Evolutionary conservation across 2,113 vertebrate species (phyloP).

Genomic region (Reinhardtius hippoglossoides): DNA sequence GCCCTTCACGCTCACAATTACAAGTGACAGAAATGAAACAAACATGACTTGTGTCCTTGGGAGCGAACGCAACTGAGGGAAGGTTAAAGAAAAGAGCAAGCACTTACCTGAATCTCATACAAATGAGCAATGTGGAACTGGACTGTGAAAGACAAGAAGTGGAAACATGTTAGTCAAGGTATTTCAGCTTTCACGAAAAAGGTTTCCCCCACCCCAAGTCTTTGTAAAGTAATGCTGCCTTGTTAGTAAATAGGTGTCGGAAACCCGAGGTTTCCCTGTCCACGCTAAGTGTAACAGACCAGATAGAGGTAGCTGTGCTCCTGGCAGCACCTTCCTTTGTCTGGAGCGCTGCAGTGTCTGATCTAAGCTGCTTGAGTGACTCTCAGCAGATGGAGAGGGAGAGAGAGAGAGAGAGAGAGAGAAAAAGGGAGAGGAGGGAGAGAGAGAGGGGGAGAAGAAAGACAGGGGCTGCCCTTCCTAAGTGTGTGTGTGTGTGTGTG

Average conservation of each 20-base stretch:
- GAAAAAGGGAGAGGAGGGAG: slow-evolving; percentile 1
- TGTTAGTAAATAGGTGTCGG: slow-evolving; percentile 22
- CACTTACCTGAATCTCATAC: slow-evolving; percentile 99
- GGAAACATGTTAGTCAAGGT: slow-evolving; percentile 37
- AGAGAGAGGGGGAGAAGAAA: slow-evolving; percentile 37
- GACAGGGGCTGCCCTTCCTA: slow-evolving; percentile 71
- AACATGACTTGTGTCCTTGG: slow-evolving; percentile 17
- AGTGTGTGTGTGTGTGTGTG: slow-evolving; percentile 27
- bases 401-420: slow-evolving; percentile 37
- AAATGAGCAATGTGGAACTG: slow-evolving; percentile 99
- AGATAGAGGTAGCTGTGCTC: slow-evolving; percentile 63
- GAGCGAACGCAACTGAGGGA: background rate
- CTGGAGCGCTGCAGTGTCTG: slow-evolving; percentile 80
- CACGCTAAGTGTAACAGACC: slow-evolving; percentile 21
- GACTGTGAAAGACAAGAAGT: slow-evolving; percentile 85
- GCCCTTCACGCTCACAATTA: background rate
- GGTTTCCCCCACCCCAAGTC: background rate
- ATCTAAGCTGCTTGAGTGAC: slow-evolving; percentile 81
- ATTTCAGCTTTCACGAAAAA: slow-evolving; percentile 16
- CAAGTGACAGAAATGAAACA: slow-evolving; percentile 14
- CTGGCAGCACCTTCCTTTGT: slow-evolving; percentile 77
- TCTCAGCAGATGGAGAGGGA: slow-evolving; percentile 75
- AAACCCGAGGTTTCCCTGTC: slow-evolving; percentile 32
- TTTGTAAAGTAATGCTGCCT: slow-evolving; percentile 29
- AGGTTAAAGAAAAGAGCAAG: slow-evolving; percentile 1